These are phyloP conservation scores for Hyposoter dolosus DNA, from an alignment of 2,888 invertebrate genomes.

Conservation along the genomic window DNA sequence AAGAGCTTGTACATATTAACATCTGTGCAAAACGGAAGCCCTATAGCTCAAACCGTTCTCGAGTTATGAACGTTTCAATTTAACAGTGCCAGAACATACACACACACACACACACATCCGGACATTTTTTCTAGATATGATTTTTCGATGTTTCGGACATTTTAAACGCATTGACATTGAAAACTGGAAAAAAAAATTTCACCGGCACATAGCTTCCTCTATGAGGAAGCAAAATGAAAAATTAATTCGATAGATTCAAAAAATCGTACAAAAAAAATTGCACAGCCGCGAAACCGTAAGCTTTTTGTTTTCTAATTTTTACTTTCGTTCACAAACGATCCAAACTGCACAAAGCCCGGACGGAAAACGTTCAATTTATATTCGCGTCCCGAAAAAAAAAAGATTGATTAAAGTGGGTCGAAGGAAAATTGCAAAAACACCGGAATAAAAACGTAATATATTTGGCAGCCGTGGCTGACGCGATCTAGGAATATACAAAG, in stretches of 20 bases:
- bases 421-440: conserved; percentile 29
- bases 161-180: too few species aligned
- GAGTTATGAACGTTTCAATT: too few species aligned
- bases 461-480: conserved; percentile 25
- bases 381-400: conserved; percentile 16
- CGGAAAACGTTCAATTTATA: conserved; percentile 14
- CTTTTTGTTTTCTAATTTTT: background rate
- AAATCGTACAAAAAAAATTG: background rate
- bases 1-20: too few species aligned
- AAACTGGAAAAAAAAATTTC: too few species aligned
- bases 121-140: too few species aligned
- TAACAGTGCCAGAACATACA: too few species aligned
- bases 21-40: too few species aligned
- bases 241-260: background rate
- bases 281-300: background rate
- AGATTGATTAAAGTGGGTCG: conserved; percentile 26
- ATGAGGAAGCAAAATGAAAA: background rate
- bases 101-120: too few species aligned
- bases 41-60: too few species aligned
- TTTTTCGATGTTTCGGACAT: too few species aligned
- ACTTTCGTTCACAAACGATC: background rate
- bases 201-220: too few species aligned
- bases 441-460: conserved; percentile 46
- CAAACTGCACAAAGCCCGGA: background rate
- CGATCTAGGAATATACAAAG: conserved; percentile 13